phyloP scores from a whole-genome alignment of 2,113 vertebrate species.

The cat (Felis catus) region F.catus_Fca126_mat1.0 CM031424.1:75495501-75496000 shows the following conservation, averaged over 20 bases:
- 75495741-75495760: background rate
- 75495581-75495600: background rate
- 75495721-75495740: background rate
- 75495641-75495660: background rate
- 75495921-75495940: background rate
- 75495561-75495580: conserved; percentile 4
- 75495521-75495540: background rate
- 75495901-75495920: background rate
- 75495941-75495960: background rate
- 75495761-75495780: background rate
- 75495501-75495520: background rate
- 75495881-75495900: background rate
- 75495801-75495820: background rate
- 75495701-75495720: background rate
- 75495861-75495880: background rate
- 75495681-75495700: background rate
- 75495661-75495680: background rate
- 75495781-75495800: background rate
- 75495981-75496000: background rate
- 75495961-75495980: background rate
- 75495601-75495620: background rate
- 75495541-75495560: background rate
- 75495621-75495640: background rate
- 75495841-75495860: rapidly evolving
- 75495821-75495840: background rate